Conservation (phyloP, 2,113 vertebrate species). For the Notothenia coriiceps region DNA sequence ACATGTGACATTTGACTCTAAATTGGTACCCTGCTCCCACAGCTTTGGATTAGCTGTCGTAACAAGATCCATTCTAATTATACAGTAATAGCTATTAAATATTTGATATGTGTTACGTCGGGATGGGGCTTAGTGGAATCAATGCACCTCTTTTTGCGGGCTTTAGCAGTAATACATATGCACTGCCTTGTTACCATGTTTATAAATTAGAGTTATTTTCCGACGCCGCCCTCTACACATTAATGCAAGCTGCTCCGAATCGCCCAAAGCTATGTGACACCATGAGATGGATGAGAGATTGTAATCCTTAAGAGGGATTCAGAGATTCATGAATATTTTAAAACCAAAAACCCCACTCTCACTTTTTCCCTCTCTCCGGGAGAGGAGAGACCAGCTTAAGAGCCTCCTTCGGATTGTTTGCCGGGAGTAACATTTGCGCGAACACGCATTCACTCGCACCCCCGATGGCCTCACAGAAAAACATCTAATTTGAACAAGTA, state of each 20-base stretch:
- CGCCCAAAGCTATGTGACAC: slow-evolving; percentile 68
- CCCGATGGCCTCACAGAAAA: slow-evolving; percentile 61
- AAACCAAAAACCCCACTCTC: slow-evolving; percentile 60
- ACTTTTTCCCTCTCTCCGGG: slow-evolving; percentile 45
- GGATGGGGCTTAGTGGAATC: slow-evolving; percentile 67
- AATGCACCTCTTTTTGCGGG: slow-evolving; percentile 55
- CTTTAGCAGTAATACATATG: slow-evolving; percentile 72
- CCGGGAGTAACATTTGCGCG: slow-evolving; percentile 64
- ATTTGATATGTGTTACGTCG: slow-evolving; percentile 67
- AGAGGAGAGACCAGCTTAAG: slow-evolving; percentile 64
- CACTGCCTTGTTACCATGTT: slow-evolving; percentile 82
- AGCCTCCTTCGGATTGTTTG: slow-evolving; percentile 70
- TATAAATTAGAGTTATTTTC: slow-evolving; percentile 70
- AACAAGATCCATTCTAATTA: slow-evolving; percentile 71
- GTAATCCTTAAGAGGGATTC: slow-evolving; percentile 83
- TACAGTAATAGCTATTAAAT: slow-evolving; percentile 73
- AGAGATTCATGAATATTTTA: slow-evolving; percentile 82
- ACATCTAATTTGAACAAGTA: slow-evolving; percentile 68
- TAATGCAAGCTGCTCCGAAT: slow-evolving; percentile 70
- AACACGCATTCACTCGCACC: slow-evolving; percentile 59
- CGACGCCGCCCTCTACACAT: slow-evolving; percentile 56
- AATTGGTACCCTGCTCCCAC: slow-evolving; percentile 65
- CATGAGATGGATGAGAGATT: slow-evolving; percentile 78
- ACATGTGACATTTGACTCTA: slow-evolving; percentile 71
- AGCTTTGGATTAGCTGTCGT: slow-evolving; percentile 65